Conservation (phyloP, 1,140 invertebrate genomes). For the Leptonema lineaticorne region DNA sequence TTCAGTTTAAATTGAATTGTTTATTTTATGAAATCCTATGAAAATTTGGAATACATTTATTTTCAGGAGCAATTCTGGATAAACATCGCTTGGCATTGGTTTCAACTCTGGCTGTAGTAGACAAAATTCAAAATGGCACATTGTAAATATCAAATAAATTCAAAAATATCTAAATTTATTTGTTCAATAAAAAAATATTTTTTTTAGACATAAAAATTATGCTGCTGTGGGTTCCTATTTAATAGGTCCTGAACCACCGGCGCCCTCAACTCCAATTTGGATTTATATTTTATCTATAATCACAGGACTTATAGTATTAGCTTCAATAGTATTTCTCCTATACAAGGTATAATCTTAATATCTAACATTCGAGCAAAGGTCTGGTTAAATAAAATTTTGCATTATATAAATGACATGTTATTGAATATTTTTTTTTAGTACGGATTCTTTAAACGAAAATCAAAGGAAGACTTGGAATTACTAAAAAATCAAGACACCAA, state of each 20-base stretch:
- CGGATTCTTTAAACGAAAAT: constrained; percentile 15
- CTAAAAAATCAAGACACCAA: constrained; percentile 8
- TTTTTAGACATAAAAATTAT: not conserved
- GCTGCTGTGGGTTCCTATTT: not conserved
- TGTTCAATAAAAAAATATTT: not conserved
- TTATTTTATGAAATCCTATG: not conserved
- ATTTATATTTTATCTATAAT: not conserved
- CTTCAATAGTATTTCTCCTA: not conserved
- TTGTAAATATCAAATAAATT: not conserved
- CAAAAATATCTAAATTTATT: not conserved
- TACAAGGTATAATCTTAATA: constrained; percentile 13
- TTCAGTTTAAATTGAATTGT: not conserved
- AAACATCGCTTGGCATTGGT: not conserved
- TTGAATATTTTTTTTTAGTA: constrained; percentile 3
- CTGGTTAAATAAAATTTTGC: too few relatives aligned
- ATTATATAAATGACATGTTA: not conserved
- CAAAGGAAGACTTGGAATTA: constrained; percentile 17
- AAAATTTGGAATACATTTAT: not conserved
- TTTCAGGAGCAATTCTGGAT: not conserved
- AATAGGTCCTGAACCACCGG: not conserved
- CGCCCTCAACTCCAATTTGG: constrained; percentile 3
- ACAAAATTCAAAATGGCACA: not conserved
- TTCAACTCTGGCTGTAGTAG: not conserved
- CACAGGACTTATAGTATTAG: not conserved
- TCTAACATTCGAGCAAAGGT: not conserved